Conservation (phyloP, 2,113 vertebrate species). For the Alces alces region DNA sequence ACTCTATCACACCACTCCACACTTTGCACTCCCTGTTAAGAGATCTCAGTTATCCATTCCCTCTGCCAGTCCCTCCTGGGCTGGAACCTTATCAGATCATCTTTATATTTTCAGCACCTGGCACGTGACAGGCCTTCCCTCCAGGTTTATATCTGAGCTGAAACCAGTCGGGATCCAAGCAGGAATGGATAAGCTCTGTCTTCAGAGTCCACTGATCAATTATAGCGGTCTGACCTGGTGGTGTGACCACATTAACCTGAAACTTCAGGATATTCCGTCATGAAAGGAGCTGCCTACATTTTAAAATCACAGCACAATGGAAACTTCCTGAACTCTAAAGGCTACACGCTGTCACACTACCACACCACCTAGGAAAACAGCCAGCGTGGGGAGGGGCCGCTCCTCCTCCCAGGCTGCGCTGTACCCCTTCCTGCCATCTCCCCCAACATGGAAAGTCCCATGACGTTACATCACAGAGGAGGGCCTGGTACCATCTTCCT, state of each 20-base stretch:
- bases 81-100: constrained; percentile 35
- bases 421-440: neutral
- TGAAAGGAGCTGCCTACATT: neutral
- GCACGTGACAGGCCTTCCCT: neutral
- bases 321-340: neutral
- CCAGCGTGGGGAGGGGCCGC: neutral
- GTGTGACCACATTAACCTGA: neutral
- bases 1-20: neutral
- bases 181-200: neutral
- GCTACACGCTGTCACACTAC: neutral
- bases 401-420: neutral
- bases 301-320: neutral
- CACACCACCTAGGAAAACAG: neutral
- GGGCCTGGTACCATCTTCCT: neutral
- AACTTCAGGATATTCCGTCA: neutral
- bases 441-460: neutral
- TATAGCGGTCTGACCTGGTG: neutral
- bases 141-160: neutral
- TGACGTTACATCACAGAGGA: constrained; percentile 39
- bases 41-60: constrained; percentile 1
- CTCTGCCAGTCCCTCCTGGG: neutral
- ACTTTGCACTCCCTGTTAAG: neutral
- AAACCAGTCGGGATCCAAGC: neutral
- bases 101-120: constrained; percentile 7
- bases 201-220: neutral